These are phyloP conservation scores for Troglohyphantes excavatus DNA, from an alignment of 2,888 invertebrate species.

Conservation along the genomic window DNA sequence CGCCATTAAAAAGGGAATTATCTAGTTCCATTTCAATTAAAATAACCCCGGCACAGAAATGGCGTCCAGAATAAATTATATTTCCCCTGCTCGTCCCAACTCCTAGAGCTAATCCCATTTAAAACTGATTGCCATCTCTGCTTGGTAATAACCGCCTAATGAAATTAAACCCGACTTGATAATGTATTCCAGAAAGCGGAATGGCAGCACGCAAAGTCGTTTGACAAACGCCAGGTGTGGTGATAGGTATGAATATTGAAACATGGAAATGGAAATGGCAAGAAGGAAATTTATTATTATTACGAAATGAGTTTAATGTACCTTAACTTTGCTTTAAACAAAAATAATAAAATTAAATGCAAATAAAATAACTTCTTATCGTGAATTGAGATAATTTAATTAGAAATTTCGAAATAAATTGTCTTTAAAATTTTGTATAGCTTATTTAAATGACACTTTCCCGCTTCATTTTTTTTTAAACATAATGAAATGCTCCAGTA, in stretches of 20 bases:
- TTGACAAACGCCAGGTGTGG: slow-evolving; percentile 17
- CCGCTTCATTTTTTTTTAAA: no score
- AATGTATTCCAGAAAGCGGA: neutral
- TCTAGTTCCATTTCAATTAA: slow-evolving; percentile 37
- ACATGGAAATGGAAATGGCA: slow-evolving; percentile 22
- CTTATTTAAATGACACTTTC: no score
- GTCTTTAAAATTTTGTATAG: no score
- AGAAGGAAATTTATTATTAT: neutral
- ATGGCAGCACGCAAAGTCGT: slow-evolving; percentile 1
- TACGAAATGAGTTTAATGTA: neutral
- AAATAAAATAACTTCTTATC: no score
- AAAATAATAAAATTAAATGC: no score
- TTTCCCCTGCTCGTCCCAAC: neutral
- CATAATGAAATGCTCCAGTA: no score
- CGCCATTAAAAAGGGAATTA: neutral
- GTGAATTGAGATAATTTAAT: no score
- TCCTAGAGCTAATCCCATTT: slow-evolving; percentile 32
- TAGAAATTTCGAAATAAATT: no score
- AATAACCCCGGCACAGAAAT: slow-evolving; percentile 20
- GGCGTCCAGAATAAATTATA: slow-evolving; percentile 24
- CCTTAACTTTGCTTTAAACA: no score
- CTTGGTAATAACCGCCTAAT: slow-evolving; percentile 40
- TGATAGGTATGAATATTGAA: slow-evolving; percentile 31
- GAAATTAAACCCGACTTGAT: slow-evolving; percentile 29
- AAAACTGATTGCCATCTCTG: slow-evolving; percentile 31